phyloP scores from a whole-genome alignment of 92 coral and sea anemone genomes.

The Actinostola sp. region DNA sequence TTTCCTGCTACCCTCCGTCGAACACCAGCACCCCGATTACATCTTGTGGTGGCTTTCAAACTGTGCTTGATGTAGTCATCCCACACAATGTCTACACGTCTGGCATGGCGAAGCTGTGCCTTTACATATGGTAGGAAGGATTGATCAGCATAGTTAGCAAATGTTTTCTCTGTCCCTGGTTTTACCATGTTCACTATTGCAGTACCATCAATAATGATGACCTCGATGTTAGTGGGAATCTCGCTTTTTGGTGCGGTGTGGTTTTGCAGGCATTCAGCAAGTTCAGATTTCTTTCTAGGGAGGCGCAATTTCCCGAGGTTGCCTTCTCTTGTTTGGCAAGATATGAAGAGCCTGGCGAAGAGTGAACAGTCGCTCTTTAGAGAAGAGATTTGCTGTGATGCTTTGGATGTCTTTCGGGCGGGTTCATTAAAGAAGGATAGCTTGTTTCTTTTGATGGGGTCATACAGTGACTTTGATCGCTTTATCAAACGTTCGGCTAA shows the following conservation, averaged over 20 bases:
- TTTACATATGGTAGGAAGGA: slow-evolving; percentile 57
- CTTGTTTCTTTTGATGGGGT: no score
- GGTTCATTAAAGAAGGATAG: slow-evolving; percentile 40
- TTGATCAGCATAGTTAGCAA: slow-evolving; percentile 45
- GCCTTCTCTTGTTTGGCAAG: no score
- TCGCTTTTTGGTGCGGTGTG: slow-evolving; percentile 25
- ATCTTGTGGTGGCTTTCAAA: slow-evolving; percentile 61
- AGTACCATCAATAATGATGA: slow-evolving; percentile 51
- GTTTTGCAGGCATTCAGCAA: slow-evolving; percentile 38
- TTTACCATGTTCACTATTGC: slow-evolving; percentile 55
- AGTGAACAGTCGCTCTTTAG: no score
- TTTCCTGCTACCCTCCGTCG: slow-evolving; percentile 36
- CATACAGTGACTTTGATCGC: no score
- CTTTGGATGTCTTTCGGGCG: slow-evolving; percentile 21
- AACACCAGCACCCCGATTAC: slow-evolving; percentile 37
- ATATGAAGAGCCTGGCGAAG: no score
- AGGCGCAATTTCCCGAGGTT: slow-evolving; percentile 46
- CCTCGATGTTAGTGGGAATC: slow-evolving; percentile 23
- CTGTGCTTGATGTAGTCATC: slow-evolving; percentile 62
- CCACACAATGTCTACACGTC: slow-evolving; percentile 66
- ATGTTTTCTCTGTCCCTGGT: slow-evolving; percentile 47
- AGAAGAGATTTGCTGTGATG: no score
- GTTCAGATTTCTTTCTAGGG: slow-evolving; percentile 37
- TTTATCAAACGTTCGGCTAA: no score
- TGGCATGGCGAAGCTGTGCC: slow-evolving; percentile 56